A percentile compares a stretch with the other conserved stretches of the same genome.
Conservation (phyloP, 2,888 invertebrate species). For the Clitarchus hookeri region DNA sequence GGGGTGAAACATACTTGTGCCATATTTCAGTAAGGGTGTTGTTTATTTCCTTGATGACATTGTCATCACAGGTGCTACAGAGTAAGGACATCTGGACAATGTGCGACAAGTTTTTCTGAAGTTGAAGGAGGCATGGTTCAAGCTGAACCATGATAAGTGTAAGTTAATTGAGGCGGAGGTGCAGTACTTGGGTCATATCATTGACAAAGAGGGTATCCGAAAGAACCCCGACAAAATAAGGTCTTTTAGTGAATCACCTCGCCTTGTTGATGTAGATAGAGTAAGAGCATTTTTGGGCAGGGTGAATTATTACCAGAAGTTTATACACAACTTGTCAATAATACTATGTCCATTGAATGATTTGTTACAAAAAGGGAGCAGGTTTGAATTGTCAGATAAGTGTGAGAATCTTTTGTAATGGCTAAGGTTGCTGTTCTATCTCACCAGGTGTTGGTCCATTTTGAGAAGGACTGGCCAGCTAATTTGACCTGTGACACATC, state of each 20-base stretch:
- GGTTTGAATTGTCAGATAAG: conserved; percentile 46
- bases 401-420: conserved; percentile 48
- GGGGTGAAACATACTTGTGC: conserved; percentile 51
- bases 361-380: conserved; percentile 38
- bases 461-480: conserved; percentile 40
- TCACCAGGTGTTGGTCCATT: conserved; percentile 43
- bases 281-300: conserved; percentile 47
- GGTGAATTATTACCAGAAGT: conserved; percentile 51
- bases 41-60: conserved; percentile 48
- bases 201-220: conserved; percentile 49
- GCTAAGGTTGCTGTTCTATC: conserved; percentile 46
- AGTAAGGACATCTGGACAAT: conserved; percentile 45
- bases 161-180: conserved; percentile 43
- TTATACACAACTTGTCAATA: conserved; percentile 49
- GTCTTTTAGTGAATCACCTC: conserved; percentile 47
- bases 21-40: conserved; percentile 48
- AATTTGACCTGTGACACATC: conserved; percentile 45
- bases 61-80: conserved; percentile 45
- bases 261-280: conserved; percentile 44
- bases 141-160: conserved; percentile 49
- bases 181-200: too few relatives aligned
- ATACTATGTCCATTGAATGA: conserved; percentile 37
- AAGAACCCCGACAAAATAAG: conserved; percentile 48
- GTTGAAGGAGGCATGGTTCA: conserved; percentile 44
- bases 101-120: conserved; percentile 45